Evolutionary conservation across 2,797 vertebrate species (phyloP), one percentile per base, ranked within the genome.

Genomic region (Serranus cabrilla): DNA sequence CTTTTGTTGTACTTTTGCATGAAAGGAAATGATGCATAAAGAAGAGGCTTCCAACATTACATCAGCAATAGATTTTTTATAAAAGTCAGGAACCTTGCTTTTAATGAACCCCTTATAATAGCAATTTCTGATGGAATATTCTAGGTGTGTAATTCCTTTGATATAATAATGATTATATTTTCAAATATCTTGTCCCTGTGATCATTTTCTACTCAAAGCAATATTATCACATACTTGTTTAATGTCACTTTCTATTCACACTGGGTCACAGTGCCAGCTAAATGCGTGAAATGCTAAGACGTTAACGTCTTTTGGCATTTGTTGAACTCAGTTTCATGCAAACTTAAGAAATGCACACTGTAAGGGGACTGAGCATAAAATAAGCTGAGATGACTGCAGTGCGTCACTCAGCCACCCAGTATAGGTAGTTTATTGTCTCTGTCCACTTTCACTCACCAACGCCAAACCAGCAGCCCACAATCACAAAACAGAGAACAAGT

Each of bases 401-500:
- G 78, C 81, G 77, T 89, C 84, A 78, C 37, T 72, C 73, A 58
- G 13, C n/a, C 40, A 2, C 14, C 57, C 64, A 83, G 57, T 47
- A 84, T 84, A 82, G 81, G 80, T 88, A 64, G 79, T 79, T 82
- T 82, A 88, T 88, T 87, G 82, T 90, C 77, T 57, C 60, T 0
- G 58, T 88, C 63, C 85, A 76, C 70, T 82, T 66, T 77, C 74
- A 43, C 59, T 84, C 64, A 59, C 63, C 70, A 76, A 64, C 55
- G 79, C 74, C 80, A 82, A 86, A 85, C 76, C 80, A 70, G 61
- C 83, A 76, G 76, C 84, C 87, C 88, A 85, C 89, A 74, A 68
- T 67, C 85, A 63, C 69, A 76, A 58, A 83, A 91, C 89, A 92
- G 82, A 89, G 87, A 78, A 68, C 54, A 16, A 79, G 61, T 87